These are phyloP conservation scores for Tetrapedia diversipes DNA, from an alignment of 2,888 invertebrate genomes.

Conservation along the genomic window DNA sequence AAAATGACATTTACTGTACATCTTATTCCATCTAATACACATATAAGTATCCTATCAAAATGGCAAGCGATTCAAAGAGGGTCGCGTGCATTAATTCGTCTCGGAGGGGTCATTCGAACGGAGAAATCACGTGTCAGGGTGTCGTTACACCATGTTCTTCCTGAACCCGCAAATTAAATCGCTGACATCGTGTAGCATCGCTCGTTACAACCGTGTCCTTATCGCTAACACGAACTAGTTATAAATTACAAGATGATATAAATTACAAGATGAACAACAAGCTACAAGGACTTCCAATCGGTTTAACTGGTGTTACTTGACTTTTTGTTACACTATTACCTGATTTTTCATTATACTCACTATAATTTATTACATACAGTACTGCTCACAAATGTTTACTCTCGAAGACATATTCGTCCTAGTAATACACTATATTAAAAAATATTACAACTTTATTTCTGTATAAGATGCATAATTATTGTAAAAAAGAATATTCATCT, in stretches of 20 bases:
- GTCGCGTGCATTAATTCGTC: conserved; percentile 36
- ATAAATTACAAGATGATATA: background rate
- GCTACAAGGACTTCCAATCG: background rate
- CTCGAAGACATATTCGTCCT: too few relatives aligned
- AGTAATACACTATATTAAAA: too few relatives aligned
- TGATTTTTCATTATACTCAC: too few relatives aligned
- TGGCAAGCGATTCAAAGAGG: conserved; percentile 12
- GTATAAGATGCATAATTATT: too few relatives aligned
- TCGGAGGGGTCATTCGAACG: conserved; percentile 37
- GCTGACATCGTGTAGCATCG: conserved; percentile 11
- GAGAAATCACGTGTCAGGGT: conserved; percentile 58
- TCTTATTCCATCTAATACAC: background rate
- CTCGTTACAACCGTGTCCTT: background rate
- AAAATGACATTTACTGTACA: background rate
- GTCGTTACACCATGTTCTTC: conserved; percentile 53
- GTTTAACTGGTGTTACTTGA: too few relatives aligned
- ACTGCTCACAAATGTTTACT: too few relatives aligned
- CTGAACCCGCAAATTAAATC: conserved; percentile 37
- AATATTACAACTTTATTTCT: too few relatives aligned
- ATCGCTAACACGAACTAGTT: background rate
- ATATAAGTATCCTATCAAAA: background rate
- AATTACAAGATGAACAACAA: background rate
- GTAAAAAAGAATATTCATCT: too few relatives aligned
- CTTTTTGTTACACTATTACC: background rate
- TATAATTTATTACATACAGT: too few relatives aligned